phyloP scores from a whole-genome alignment of 2,888 invertebrate genomes.

The Thysanoteuthis rhombus region DNA sequence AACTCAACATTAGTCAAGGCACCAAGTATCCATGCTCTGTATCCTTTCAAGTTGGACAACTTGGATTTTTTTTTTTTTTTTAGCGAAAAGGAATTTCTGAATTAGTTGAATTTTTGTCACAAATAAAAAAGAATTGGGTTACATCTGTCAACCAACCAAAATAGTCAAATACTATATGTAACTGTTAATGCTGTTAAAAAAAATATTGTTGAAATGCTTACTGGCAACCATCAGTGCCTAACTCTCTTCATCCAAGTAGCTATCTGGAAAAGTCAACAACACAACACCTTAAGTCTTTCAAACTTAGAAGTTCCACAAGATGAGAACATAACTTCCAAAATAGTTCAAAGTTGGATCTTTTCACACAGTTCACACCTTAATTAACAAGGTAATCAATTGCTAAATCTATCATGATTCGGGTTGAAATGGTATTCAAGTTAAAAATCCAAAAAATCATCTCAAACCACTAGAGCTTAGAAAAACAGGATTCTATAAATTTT shows the following conservation, averaged over 20 bases:
- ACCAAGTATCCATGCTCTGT: neutral
- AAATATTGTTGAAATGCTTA: slow-evolving; percentile 25
- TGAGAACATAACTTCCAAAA: no score
- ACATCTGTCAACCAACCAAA: neutral
- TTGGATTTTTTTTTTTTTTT: neutral
- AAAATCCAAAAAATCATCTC: no score
- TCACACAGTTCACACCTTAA: no score
- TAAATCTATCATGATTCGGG: no score
- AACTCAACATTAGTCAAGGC: neutral
- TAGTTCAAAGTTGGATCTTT: no score
- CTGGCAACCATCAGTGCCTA: slow-evolving; percentile 27
- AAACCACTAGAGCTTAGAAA: no score
- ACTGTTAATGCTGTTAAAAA: slow-evolving; percentile 28
- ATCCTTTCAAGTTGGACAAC: neutral
- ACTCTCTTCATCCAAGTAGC: slow-evolving; percentile 31
- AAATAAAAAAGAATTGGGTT: neutral
- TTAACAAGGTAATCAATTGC: no score
- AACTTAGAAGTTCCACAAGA: neutral
- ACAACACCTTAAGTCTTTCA: neutral
- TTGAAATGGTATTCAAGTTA: no score
- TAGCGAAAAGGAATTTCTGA: neutral
- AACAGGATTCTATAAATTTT: no score
- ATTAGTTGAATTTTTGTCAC: neutral
- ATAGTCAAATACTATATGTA: neutral
- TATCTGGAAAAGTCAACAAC: slow-evolving; percentile 29